Conservation (phyloP, 1,140 invertebrate species). For the Dendrolimus punctatus region DNA sequence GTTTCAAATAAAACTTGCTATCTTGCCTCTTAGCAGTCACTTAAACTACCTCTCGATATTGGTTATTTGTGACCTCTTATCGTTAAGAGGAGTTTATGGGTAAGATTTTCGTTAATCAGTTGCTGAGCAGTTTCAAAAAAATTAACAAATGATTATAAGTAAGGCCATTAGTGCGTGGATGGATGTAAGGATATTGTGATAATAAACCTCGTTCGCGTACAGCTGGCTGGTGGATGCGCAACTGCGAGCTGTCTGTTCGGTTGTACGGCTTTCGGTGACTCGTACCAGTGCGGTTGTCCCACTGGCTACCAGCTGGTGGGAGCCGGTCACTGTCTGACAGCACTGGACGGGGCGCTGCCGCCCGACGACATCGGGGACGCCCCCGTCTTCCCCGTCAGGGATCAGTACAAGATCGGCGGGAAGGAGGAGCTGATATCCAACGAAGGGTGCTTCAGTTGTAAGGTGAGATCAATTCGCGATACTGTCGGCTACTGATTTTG, state of each 20-base stretch:
- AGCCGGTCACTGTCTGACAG: slow-evolving; percentile 86
- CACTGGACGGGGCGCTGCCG: slow-evolving; percentile 78
- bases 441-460: slow-evolving; percentile 93
- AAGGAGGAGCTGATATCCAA: slow-evolving; percentile 85
- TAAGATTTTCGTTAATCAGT: too few relatives aligned
- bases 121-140: too few relatives aligned
- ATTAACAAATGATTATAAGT: too few relatives aligned
- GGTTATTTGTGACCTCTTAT: too few relatives aligned
- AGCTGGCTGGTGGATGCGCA: slow-evolving; percentile 79
- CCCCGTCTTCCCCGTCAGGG: slow-evolving; percentile 77
- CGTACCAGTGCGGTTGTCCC: slow-evolving; percentile 86
- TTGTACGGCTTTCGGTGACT: slow-evolving; percentile 76
- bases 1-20: too few relatives aligned
- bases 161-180: too few relatives aligned
- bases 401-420: slow-evolving; percentile 52
- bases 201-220: not conserved
- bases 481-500: too few relatives aligned
- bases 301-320: slow-evolving; percentile 85
- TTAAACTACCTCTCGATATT: too few relatives aligned
- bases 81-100: too few relatives aligned
- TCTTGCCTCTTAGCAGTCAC: too few relatives aligned
- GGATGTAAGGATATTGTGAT: too few relatives aligned
- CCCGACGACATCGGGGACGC: slow-evolving; percentile 79
- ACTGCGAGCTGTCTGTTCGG: slow-evolving; percentile 85
- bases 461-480: slow-evolving; percentile 68